phyloP scores from a whole-genome alignment of 92 coral and sea anemone genomes.

The Actinernus sp. region DNA sequence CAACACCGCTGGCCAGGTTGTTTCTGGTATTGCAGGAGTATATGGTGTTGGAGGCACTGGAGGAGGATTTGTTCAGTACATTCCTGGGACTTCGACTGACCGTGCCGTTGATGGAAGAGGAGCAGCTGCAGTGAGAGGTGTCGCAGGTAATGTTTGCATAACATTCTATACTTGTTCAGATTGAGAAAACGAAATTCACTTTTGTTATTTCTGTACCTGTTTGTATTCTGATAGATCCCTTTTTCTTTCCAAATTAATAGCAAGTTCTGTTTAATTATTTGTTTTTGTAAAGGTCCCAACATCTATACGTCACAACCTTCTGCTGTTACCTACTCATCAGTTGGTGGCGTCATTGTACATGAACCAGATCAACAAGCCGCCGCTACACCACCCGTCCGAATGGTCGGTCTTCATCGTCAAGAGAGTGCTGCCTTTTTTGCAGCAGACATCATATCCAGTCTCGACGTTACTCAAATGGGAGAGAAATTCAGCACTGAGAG shows the following conservation, averaged over 20 bases:
- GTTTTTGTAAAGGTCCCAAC: too few relatives aligned
- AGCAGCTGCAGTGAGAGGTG: conserved; percentile 6
- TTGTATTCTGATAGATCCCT: not conserved
- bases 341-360: not conserved
- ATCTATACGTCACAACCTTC: not conserved
- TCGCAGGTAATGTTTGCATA: too few relatives aligned
- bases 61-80: not conserved
- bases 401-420: conserved; percentile 9
- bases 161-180: too few relatives aligned
- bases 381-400: not conserved
- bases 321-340: not conserved
- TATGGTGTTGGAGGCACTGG: conserved; percentile 55
- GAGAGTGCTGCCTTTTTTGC: conserved; percentile 63
- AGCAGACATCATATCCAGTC: conserved; percentile 82
- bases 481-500: conserved; percentile 93
- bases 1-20: conserved; percentile 83
- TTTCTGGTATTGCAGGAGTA: conserved; percentile 65
- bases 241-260: too few relatives aligned
- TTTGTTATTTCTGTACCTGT: not conserved
- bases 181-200: too few relatives aligned
- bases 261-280: too few relatives aligned
- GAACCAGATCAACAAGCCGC: not conserved
- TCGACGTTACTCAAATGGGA: conserved; percentile 95
- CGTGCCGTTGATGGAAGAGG: conserved; percentile 15
- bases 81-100: conserved; percentile 15